Percentiles rank a stretch among this genome's conserved stretches.
phyloP scores from a whole-genome alignment of 2,888 invertebrate genomes.

The Lamproptera curius region DNA sequence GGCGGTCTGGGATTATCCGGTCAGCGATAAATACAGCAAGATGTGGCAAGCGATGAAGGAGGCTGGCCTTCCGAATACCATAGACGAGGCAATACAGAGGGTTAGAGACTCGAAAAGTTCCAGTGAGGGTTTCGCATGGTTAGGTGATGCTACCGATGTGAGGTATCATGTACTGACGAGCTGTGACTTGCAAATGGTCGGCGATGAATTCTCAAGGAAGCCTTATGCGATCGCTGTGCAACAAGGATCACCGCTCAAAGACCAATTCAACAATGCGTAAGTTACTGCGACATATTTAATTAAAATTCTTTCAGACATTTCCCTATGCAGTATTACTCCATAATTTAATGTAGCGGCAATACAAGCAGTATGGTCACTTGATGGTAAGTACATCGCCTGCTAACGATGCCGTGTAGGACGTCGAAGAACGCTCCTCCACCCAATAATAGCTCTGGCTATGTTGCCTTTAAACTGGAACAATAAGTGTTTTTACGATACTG shows the following conservation, averaged over 20 bases:
- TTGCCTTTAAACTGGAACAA: too few relatives aligned
- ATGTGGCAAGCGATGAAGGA: slow-evolving; percentile 98
- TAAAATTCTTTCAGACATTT: too few relatives aligned
- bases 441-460: too few relatives aligned
- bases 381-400: too few relatives aligned
- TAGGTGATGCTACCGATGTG: slow-evolving; percentile 97
- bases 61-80: slow-evolving; percentile 87
- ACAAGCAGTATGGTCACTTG: too few relatives aligned
- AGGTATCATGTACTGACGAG: slow-evolving; percentile 86
- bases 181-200: slow-evolving; percentile 94
- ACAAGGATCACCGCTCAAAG: slow-evolving; percentile 95
- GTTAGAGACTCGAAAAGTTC: slow-evolving; percentile 81
- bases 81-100: slow-evolving; percentile 87
- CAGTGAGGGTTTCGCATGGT: slow-evolving; percentile 92
- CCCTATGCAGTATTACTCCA: too few relatives aligned
- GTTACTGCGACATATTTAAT: too few relatives aligned
- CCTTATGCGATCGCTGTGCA: slow-evolving; percentile 98
- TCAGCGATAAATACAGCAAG: slow-evolving; percentile 98
- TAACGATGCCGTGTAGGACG: too few relatives aligned
- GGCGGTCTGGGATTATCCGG: slow-evolving; percentile 99
- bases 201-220: slow-evolving; percentile 97
- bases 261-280: slow-evolving; percentile 97
- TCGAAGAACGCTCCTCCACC: too few relatives aligned
- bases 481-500: too few relatives aligned
- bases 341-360: too few relatives aligned